Evolutionary conservation across 2,797 vertebrate species (phyloP).

Genomic region (Oreochromis mossambicus): DNA sequence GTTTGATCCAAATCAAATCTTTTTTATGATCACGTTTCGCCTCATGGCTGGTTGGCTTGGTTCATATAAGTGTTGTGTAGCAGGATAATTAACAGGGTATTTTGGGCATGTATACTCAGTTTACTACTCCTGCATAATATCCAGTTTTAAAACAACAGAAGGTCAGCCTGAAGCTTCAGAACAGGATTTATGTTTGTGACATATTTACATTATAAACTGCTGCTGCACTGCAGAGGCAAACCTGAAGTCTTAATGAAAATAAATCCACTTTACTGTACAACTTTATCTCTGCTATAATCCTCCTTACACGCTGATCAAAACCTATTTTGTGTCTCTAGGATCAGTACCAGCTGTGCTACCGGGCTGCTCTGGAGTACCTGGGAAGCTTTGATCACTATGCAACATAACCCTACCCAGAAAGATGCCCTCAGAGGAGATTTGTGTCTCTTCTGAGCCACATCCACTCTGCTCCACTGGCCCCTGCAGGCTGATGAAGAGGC

Average conservation of each 20-base stretch:
- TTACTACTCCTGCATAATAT: neutral
- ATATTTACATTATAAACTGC: neutral
- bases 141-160: neutral
- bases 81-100: neutral
- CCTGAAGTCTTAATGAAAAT: neutral
- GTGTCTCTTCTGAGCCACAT: conserved; percentile 83
- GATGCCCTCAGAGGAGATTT: conserved; percentile 35
- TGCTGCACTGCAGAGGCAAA: neutral
- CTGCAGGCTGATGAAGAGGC: conserved; percentile 60
- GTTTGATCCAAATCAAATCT: neutral
- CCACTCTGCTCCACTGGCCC: conserved; percentile 77
- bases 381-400: conserved; percentile 99
- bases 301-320: neutral
- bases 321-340: conserved; percentile 75
- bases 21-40: neutral
- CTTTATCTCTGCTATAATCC: neutral
- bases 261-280: neutral
- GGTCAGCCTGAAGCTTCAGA: neutral
- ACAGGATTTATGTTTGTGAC: neutral
- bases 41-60: neutral
- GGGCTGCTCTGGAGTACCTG: conserved; percentile 94
- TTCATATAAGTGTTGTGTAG: neutral
- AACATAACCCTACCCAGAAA: conserved; percentile 85
- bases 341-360: conserved; percentile 98
- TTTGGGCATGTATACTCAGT: neutral